phyloP scores from a whole-genome alignment of 2,888 invertebrate species.

The Sabatieria punctata region DNA sequence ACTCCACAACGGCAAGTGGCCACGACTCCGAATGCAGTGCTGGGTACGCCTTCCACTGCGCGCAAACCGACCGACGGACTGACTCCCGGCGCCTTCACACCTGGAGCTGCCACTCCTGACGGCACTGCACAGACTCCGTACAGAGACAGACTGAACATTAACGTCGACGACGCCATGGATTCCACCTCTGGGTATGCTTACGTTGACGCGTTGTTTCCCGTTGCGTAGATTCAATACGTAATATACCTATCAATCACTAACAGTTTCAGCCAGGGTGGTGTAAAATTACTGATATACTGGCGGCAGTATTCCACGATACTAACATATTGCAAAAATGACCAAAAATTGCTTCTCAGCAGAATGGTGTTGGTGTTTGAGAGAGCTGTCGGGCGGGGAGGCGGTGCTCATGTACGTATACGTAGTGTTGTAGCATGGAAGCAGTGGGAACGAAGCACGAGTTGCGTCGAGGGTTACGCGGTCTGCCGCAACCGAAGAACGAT shows the following conservation, averaged over 20 bases:
- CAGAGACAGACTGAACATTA: conserved; percentile 84
- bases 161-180: conserved; percentile 61
- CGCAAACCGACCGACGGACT: conserved; percentile 12
- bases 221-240: conserved; percentile 8
- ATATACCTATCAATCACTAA: background rate
- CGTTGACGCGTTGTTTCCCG: too few relatives aligned
- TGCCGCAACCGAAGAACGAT: conserved; percentile 86
- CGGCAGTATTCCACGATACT: too few relatives aligned
- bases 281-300: too few relatives aligned
- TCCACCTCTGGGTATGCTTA: too few relatives aligned
- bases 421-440: conserved; percentile 2
- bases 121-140: conserved; percentile 46
- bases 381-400: too few relatives aligned
- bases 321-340: too few relatives aligned
- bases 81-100: conserved; percentile 22
- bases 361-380: too few relatives aligned
- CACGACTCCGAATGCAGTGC: conserved; percentile 74
- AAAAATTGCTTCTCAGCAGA: too few relatives aligned
- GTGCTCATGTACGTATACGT: too few relatives aligned
- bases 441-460: conserved; percentile 46
- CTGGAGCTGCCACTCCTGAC: conserved; percentile 28
- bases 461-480: conserved; percentile 53
- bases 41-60: conserved; percentile 50
- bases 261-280: background rate
- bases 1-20: conserved; percentile 52